A percentile compares a stretch with the other conserved stretches of the same genome.
These are phyloP conservation scores for Callosobruchus maculatus DNA, from an alignment of 2,888 invertebrate genomes.

Conservation along the genomic window DNA sequence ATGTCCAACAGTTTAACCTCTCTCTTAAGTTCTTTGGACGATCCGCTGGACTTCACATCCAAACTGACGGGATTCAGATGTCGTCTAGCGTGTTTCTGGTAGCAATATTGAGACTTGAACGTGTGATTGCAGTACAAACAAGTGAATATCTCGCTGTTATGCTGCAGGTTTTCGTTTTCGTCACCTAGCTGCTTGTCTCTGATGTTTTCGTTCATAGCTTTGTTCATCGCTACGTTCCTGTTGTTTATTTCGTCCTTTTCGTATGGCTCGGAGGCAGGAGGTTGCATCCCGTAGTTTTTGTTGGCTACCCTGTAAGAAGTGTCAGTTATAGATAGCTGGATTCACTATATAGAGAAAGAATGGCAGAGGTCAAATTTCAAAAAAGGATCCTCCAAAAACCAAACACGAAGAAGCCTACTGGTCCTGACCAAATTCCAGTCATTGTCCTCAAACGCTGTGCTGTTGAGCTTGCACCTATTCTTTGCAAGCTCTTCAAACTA, in stretches of 20 bases:
- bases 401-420: no score
- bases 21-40: slow-evolving; percentile 42
- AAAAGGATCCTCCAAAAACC: no score
- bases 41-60: slow-evolving; percentile 34
- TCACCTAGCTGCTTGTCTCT: slow-evolving; percentile 37
- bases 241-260: slow-evolving; percentile 25
- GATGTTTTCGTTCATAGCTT: slow-evolving; percentile 48
- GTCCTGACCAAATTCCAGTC: no score
- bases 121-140: slow-evolving; percentile 75
- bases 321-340: no score
- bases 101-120: slow-evolving; percentile 82
- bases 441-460: no score
- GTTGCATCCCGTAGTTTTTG: slow-evolving; percentile 63
- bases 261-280: slow-evolving; percentile 23
- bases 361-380: no score
- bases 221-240: slow-evolving; percentile 42
- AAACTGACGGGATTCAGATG: slow-evolving; percentile 63
- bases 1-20: slow-evolving; percentile 68
- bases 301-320: slow-evolving; percentile 64
- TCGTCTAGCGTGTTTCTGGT: slow-evolving; percentile 72
- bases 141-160: slow-evolving; percentile 54
- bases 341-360: no score
- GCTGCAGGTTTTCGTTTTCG: slow-evolving; percentile 28
- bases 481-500: no score
- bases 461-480: no score